These are phyloP conservation scores for Neoscelio sp. DNA, from an alignment of 2,888 invertebrate genomes.

Conservation along the genomic window DNA sequence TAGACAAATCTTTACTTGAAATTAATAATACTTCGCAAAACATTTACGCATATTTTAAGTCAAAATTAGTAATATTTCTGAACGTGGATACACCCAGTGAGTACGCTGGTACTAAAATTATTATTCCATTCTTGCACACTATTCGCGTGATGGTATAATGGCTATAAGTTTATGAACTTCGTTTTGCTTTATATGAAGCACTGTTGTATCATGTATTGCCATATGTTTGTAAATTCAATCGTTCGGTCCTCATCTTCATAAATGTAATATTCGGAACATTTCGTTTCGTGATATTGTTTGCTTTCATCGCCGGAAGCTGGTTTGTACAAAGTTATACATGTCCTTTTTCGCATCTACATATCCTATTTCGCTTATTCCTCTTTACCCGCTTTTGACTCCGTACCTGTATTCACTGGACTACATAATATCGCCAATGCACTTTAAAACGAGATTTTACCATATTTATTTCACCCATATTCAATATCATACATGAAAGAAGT, in stretches of 20 bases:
- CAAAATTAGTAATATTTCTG: no score
- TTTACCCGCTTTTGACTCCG: slow-evolving; percentile 57
- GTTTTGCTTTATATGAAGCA: slow-evolving; percentile 35
- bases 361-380: slow-evolving; percentile 65
- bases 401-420: slow-evolving; percentile 44
- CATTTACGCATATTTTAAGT: no score
- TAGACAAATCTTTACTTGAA: no score
- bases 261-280: slow-evolving; percentile 74
- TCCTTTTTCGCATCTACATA: slow-evolving; percentile 60
- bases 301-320: slow-evolving; percentile 61
- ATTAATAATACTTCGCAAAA: no score
- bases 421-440: slow-evolving; percentile 34
- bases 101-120: slow-evolving; percentile 8
- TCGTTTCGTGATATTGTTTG: slow-evolving; percentile 71
- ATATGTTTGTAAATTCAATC: slow-evolving; percentile 79
- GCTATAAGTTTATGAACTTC: slow-evolving; percentile 43
- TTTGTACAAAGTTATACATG: slow-evolving; percentile 37
- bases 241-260: slow-evolving; percentile 66
- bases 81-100: not conserved
- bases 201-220: slow-evolving; percentile 65
- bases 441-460: slow-evolving; percentile 43
- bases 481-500: no score
- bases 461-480: slow-evolving; percentile 13
- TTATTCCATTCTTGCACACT: slow-evolving; percentile 13
- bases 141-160: not conserved